Base-by-base conservation (phyloP, 64 coral and sea anemone species). In the Porites australiensis region DNA sequence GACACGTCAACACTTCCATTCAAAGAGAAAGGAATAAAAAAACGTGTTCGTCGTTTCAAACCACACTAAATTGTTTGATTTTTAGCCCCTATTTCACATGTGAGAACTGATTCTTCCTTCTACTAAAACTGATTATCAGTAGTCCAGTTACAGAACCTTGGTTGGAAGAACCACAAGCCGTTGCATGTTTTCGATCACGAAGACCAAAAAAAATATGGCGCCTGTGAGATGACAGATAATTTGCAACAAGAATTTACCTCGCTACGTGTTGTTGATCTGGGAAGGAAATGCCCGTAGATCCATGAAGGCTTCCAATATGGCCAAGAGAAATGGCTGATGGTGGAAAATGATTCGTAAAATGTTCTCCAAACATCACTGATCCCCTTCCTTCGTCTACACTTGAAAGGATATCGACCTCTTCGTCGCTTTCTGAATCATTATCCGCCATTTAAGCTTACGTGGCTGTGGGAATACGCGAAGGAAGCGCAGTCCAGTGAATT, bases 351-450 rank as follows among this genome's bases (percentile, higher is more conserved):
- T 50, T 44, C 4, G 19, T 19, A 77, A 75, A 79, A 87, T 86
- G 71, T 44, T 62, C 82, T 70, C 82, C 71, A 64, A 93, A 93
- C 86, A 88, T 88, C 58, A 87, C 75, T 10, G 69, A 59, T 13
- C 53, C 52, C 18, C 44, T 58, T 74, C 75, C 70, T 79, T 69
- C 72, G 11, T 93, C 82, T 61, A 84, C 59, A 79, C 85, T 87
- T 66, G 91, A 87, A 58, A 93, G 91, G 75, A 93, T 81, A 87
- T 93, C 91, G 70, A 93, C 76, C 55, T 93, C 91, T 87, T 93
- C 91, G 85, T 93, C 83, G 72, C 91, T 93, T 46, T 92, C 80
- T 37, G 78, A 80, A 11, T 87, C 91, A 64, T 85, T 93, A 93
- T 93, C 83, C 58, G 91, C 91, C 91, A 93, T 84, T 84, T 84